phyloP scores from a whole-genome alignment of 2,113 vertebrate genomes.

The Trachemys scripta region DNA sequence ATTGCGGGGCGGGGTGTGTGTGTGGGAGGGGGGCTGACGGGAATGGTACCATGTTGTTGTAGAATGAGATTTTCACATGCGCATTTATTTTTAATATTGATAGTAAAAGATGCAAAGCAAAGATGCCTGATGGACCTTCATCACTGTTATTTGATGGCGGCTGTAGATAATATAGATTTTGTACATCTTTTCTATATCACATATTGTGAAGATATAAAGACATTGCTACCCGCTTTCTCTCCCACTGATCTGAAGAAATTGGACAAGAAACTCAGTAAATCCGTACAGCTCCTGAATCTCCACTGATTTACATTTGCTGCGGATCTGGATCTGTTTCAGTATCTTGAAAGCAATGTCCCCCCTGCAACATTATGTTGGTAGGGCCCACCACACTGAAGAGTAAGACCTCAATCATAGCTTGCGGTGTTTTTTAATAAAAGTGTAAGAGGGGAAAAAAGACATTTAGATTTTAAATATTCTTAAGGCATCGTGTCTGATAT shows the following conservation, averaged over 20 bases:
- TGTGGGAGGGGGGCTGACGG: neutral
- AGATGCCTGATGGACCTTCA: neutral
- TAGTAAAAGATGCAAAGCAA: neutral
- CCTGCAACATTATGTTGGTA: neutral
- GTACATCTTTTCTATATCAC: neutral
- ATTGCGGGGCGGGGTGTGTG: neutral
- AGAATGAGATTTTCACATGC: slow-evolving; percentile 14
- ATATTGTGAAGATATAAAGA: slow-evolving; percentile 5
- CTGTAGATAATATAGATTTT: slow-evolving; percentile 37
- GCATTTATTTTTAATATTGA: slow-evolving; percentile 34
- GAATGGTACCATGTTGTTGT: neutral
- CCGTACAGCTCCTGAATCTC: slow-evolving; percentile 51
- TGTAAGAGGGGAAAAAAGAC: slow-evolving; percentile 36
- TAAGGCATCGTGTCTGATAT: slow-evolving; percentile 68
- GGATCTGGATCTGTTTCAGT: slow-evolving; percentile 40
- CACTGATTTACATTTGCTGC: slow-evolving; percentile 27
- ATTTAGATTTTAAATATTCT: slow-evolving; percentile 66
- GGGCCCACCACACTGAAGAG: neutral
- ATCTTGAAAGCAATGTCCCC: slow-evolving; percentile 41
- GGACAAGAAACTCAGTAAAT: slow-evolving; percentile 3
- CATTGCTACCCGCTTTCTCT: neutral
- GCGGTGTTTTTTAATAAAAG: slow-evolving; percentile 46
- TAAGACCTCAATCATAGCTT: neutral
- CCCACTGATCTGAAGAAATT: slow-evolving; percentile 15
- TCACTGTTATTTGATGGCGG: neutral